phyloP scores from a whole-genome alignment of 2,113 vertebrate species.

The Lontra canadensis region DNA sequence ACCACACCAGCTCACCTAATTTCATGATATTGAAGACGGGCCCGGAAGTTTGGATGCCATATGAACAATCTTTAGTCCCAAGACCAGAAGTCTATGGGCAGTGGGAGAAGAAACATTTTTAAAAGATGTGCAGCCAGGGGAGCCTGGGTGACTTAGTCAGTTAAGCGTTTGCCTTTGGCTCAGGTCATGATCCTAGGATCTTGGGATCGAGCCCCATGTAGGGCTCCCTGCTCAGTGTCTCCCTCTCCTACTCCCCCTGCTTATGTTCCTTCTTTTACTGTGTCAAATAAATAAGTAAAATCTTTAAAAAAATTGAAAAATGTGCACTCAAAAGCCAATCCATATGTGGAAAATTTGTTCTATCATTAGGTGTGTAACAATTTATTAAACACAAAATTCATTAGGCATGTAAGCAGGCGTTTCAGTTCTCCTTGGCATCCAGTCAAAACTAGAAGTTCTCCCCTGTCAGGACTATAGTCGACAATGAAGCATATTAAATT shows the following conservation, averaged over 20 bases:
- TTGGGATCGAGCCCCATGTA: too few relatives aligned
- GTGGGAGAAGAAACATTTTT: background rate
- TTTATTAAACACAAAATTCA: background rate
- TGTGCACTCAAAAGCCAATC: background rate
- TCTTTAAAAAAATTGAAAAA: background rate
- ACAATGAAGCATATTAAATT: background rate
- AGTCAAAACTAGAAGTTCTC: background rate
- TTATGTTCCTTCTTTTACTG: too few relatives aligned
- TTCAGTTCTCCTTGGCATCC: background rate
- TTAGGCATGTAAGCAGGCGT: background rate
- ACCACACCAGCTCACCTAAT: background rate
- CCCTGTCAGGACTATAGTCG: background rate
- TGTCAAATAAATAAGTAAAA: too few relatives aligned
- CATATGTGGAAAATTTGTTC: background rate
- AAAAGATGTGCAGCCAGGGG: background rate
- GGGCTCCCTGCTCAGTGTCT: too few relatives aligned
- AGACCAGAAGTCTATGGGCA: background rate
- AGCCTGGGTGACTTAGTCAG: too few relatives aligned
- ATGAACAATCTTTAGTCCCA: background rate
- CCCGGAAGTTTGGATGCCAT: background rate
- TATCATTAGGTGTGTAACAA: background rate
- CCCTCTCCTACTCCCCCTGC: too few relatives aligned
- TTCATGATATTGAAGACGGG: background rate
- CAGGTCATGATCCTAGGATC: too few relatives aligned
- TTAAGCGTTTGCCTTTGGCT: too few relatives aligned